phyloP scores from a whole-genome alignment of 2,113 vertebrate genomes.

The Pollachius pollachius region DNA sequence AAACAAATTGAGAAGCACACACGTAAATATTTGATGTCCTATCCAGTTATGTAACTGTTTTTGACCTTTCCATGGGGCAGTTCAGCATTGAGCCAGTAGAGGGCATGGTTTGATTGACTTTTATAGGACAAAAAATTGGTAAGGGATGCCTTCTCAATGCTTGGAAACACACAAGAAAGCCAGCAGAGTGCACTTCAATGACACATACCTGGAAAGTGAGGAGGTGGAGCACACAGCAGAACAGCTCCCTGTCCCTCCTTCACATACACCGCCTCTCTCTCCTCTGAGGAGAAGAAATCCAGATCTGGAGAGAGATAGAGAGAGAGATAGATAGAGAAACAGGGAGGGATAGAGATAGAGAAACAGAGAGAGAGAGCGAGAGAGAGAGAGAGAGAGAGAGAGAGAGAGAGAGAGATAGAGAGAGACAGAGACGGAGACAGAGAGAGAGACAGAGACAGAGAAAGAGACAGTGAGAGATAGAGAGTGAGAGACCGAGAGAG shows the following conservation, averaged over 20 bases:
- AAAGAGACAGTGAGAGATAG: too few relatives aligned
- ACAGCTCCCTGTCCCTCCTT: constrained; percentile 91
- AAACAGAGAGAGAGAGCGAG: neutral
- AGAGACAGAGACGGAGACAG: too few relatives aligned
- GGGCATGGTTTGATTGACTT: constrained; percentile 22
- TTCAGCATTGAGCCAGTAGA: constrained; percentile 10
- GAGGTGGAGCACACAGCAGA: constrained; percentile 88
- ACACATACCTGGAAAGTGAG: constrained; percentile 87
- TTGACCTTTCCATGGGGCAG: constrained; percentile 8
- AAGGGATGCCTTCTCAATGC: too few relatives aligned
- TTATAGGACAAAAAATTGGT: too few relatives aligned
- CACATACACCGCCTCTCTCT: constrained; percentile 84
- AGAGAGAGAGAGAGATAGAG: too few relatives aligned
- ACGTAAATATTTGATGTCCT: neutral
- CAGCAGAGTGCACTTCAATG: neutral
- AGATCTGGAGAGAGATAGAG: constrained; percentile 74
- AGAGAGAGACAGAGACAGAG: too few relatives aligned
- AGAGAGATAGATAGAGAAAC: neutral
- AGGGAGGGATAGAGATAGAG: neutral
- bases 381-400: too few relatives aligned
- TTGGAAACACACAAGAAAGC: too few relatives aligned
- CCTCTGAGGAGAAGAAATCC: constrained; percentile 91
- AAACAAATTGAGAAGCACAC: neutral
- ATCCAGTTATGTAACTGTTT: too few relatives aligned
- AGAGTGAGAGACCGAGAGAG: too few relatives aligned